Evolutionary conservation across 2,113 vertebrate species (phyloP), one percentile per base, ranked within the genome.

Genomic region (Chaenocephalus aceratus): DNA sequence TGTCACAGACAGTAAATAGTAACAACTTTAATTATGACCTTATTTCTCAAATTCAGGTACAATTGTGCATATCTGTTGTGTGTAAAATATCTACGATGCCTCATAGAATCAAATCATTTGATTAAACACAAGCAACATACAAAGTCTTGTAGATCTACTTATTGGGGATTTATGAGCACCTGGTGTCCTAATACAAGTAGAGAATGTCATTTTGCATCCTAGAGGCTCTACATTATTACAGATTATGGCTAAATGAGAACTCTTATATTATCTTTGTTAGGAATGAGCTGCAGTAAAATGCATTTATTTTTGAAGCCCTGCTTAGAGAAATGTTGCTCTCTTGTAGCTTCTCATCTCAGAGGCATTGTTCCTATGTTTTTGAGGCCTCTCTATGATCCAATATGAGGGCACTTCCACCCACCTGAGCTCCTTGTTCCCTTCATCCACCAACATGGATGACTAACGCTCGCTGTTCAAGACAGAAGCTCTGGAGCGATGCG

Each of bases 361-460:
- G 78, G 67, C 41, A 86, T 87, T 85, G 75, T 86, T 90, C 79
- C 36, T 89, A 86, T 90, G 84, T 84, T 86, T 86, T 70, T 77
- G 74, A 85, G 86, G 77, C 68, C 77, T 86, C 79, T 75, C 62
- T 84, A 62, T 82, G 85, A 91, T 88, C 89, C 79, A 87, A 82
- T 82, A 85, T 59, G 84, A 88, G 90, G 83, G 90, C 79, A 80
- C 54, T 78, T 92, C 87, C 92, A 88, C 93, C 93, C 92, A 93
- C 93, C 89, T 86, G 91, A 79, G 85, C 83, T 72, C 75, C 83
- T 85, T 86, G 82, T 90, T 90, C 87, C 89, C 78, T 77, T 79
- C 88, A 89, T 92, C 90, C 91, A 91, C 90, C 87, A 88, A 91
- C 90, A 86, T 87, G 83, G 77, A 77, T 94, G 92, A 92, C 91